Percentiles rank a stretch among this genome's conserved stretches.
These are phyloP conservation scores for Drosophila auraria DNA, from an alignment of 1,140 invertebrate species.

Conservation along the genomic window DNA sequence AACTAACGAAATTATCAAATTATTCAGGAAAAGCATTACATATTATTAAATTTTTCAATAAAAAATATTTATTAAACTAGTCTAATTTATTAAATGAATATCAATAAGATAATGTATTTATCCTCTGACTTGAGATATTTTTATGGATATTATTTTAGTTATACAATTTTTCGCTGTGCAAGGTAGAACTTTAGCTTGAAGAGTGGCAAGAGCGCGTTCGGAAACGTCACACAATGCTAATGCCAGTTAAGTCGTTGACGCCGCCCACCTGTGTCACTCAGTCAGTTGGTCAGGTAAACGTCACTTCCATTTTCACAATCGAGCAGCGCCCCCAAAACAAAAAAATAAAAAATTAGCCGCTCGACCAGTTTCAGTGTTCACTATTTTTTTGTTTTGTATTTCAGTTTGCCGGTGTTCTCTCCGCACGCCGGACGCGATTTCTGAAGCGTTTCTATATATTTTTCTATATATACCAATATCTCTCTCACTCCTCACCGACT, in stretches of 20 bases:
- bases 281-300: conserved; percentile 58
- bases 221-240: conserved; percentile 55
- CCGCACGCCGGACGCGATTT: conserved; percentile 58
- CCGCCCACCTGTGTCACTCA: conserved; percentile 70
- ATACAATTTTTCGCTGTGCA: conserved; percentile 5
- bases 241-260: conserved; percentile 75
- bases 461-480: neutral
- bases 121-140: neutral
- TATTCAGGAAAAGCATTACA: too few species aligned
- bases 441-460: conserved; percentile 45
- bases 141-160: neutral
- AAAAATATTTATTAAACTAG: too few species aligned
- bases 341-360: conserved; percentile 25
- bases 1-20: too few species aligned
- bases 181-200: conserved; percentile 27
- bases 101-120: neutral
- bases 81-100: too few species aligned
- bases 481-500: conserved; percentile 8
- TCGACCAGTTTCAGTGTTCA: conserved; percentile 38
- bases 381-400: conserved; percentile 3
- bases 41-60: too few species aligned
- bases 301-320: conserved; percentile 57
- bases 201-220: conserved; percentile 19
- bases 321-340: conserved; percentile 34
- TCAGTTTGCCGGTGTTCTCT: conserved; percentile 77